Percentiles rank a stretch among this genome's conserved stretches.
These are phyloP conservation scores for Oreotrochilus melanogaster DNA, from an alignment of 2,113 vertebrate species.

Conservation along the genomic window DNA sequence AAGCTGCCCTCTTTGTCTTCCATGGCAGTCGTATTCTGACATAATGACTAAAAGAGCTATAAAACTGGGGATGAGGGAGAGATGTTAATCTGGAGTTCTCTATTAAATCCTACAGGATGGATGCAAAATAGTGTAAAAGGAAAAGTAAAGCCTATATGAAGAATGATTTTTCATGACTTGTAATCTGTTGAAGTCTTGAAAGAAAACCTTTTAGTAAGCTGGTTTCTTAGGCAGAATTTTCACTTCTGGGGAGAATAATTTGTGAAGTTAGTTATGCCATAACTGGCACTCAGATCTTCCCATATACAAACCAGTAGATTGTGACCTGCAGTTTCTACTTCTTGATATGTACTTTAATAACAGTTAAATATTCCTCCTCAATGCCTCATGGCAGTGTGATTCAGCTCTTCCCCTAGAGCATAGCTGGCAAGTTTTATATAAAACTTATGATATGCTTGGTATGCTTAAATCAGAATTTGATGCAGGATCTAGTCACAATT, in stretches of 20 bases:
- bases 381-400: background rate
- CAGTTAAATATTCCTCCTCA: background rate
- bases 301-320: fast-evolving
- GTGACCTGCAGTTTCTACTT: background rate
- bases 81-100: background rate
- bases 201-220: background rate
- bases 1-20: background rate
- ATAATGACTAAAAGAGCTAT: background rate
- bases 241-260: background rate
- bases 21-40: background rate
- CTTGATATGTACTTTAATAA: background rate
- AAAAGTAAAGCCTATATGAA: background rate
- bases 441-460: background rate
- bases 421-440: background rate
- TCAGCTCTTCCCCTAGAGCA: background rate
- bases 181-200: background rate
- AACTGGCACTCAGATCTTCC: background rate
- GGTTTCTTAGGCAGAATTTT: background rate
- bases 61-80: background rate
- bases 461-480: background rate
- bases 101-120: background rate
- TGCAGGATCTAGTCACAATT: background rate
- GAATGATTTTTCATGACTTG: background rate
- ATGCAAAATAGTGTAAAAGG: background rate
- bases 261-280: background rate